Evolutionary conservation across 1,140 invertebrate species (phyloP).

Genomic region (Heliconius congener): DNA sequence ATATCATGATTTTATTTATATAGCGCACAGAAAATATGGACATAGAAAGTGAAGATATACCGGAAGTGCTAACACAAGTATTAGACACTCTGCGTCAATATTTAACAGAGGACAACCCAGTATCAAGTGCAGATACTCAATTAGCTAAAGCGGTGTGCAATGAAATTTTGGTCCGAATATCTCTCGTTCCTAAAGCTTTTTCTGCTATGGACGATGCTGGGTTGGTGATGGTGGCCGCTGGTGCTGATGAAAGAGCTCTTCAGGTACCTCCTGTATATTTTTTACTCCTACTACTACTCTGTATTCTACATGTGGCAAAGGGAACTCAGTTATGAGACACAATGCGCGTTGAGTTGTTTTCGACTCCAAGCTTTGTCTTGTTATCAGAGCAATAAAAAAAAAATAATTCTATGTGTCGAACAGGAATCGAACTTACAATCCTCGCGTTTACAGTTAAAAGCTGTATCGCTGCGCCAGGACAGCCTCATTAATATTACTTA

Average conservation of each 20-base stretch:
- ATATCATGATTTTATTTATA: no score
- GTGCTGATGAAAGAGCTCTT: conserved; percentile 63
- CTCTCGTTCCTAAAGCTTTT: conserved; percentile 57
- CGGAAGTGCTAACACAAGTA: conserved; percentile 61
- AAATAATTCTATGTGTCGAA: no score
- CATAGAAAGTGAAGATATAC: conserved; percentile 65
- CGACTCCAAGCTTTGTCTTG: no score
- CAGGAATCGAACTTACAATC: no score
- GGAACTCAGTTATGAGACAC: no score
- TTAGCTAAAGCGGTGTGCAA: conserved; percentile 58
- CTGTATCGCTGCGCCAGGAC: no score
- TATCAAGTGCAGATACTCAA: conserved; percentile 47
- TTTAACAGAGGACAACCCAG: conserved; percentile 36
- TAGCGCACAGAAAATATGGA: conserved; percentile 70
- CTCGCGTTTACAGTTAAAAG: no score
- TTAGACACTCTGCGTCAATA: conserved; percentile 69
- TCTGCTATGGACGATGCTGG: conserved; percentile 58
- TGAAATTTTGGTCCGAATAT: conserved; percentile 61
- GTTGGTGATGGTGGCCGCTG: conserved; percentile 53
- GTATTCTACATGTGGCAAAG: no score
- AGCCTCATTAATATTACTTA: no score
- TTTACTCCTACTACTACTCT: no score
- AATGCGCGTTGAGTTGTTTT: no score
- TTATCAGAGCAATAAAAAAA: no score
- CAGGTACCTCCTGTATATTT: conserved; percentile 48